These are phyloP conservation scores for Mionectes macconnelli DNA, from an alignment of 2,113 vertebrate genomes.

Conservation along the genomic window DNA sequence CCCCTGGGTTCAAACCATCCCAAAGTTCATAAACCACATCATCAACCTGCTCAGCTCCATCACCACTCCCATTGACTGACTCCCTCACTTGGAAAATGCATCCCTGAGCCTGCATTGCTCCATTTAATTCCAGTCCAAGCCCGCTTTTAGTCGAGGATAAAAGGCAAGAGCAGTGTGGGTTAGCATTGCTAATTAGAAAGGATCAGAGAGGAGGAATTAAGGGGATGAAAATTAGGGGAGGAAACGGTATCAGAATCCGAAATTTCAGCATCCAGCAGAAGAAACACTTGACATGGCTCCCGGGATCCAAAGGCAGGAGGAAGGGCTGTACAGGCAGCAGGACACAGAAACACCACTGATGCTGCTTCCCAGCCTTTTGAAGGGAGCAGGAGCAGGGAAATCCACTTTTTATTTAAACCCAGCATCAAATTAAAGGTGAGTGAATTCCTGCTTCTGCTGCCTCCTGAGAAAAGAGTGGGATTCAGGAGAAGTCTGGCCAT, in stretches of 20 bases:
- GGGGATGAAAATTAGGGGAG: background rate
- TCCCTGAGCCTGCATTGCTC: background rate
- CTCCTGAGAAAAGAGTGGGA: background rate
- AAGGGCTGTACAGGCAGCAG: background rate
- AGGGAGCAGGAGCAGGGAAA: background rate
- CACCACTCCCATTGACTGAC: background rate
- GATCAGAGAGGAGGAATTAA: background rate
- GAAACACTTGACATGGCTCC: background rate
- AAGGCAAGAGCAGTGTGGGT: background rate
- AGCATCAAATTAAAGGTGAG: background rate
- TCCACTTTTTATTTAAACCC: background rate
- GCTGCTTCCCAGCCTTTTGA: background rate
- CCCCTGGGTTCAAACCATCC: background rate
- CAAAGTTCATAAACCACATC: background rate
- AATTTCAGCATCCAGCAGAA: background rate
- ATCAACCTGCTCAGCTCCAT: background rate
- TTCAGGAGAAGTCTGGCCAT: background rate
- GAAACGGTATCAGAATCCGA: background rate
- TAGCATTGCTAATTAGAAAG: background rate
- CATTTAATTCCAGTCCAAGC: background rate
- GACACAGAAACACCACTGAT: accelerated
- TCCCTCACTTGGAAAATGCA: background rate
- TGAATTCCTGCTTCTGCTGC: background rate
- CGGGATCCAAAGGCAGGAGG: background rate
- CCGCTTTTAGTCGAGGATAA: background rate